phyloP scores from a whole-genome alignment of 2,888 invertebrate species.

The Cerastoderma edule region DNA sequence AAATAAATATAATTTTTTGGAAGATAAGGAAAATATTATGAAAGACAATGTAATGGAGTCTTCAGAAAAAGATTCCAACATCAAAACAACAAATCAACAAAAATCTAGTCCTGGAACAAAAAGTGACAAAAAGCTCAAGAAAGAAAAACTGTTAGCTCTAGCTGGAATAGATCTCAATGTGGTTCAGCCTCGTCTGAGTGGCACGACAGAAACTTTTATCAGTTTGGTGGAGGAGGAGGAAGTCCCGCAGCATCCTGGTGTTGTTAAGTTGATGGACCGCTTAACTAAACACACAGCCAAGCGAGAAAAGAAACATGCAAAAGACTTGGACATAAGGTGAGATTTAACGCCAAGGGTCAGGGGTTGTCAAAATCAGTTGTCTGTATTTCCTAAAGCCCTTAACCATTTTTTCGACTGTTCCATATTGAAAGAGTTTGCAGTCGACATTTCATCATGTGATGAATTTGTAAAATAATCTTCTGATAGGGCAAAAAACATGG shows the following conservation, averaged over 20 bases:
- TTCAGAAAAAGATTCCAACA: constrained; percentile 16
- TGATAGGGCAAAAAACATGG: too few relatives aligned
- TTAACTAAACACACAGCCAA: constrained; percentile 88
- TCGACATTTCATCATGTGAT: too few relatives aligned
- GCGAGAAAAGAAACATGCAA: constrained; percentile 59
- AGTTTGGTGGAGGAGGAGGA: constrained; percentile 86
- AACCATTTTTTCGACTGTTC: too few relatives aligned
- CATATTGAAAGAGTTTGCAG: too few relatives aligned
- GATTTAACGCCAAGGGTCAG: too few relatives aligned
- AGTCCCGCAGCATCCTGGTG: constrained; percentile 83
- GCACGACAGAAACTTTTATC: constrained; percentile 86
- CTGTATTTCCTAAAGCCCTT: too few relatives aligned
- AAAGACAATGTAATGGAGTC: not conserved
- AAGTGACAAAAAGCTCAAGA: constrained; percentile 6
- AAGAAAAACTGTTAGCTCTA: constrained; percentile 41
- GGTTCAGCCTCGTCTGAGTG: constrained; percentile 85
- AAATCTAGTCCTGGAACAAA: constrained; percentile 36
- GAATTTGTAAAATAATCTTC: too few relatives aligned
- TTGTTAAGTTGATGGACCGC: constrained; percentile 89
- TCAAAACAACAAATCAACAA: constrained; percentile 16
- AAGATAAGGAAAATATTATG: constrained; percentile 1
- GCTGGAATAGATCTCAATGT: constrained; percentile 54
- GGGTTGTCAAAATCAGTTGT: too few relatives aligned
- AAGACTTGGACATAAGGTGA: constrained; percentile 86
- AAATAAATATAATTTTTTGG: not conserved